phyloP scores from a whole-genome alignment of 2,113 vertebrate species.

The Cricetomys ansorgei region DNA sequence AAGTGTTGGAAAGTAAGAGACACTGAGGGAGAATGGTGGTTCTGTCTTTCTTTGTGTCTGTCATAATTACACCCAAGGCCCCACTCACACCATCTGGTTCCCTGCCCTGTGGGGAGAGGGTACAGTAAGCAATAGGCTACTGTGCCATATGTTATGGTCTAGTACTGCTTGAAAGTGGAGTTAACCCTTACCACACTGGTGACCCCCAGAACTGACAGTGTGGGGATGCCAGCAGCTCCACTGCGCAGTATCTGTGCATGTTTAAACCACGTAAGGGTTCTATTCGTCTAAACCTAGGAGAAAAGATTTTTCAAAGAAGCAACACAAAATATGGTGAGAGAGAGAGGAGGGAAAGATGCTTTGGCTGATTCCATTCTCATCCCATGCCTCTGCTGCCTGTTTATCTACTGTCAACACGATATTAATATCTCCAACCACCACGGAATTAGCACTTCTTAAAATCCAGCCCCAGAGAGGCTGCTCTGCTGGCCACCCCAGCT shows the following conservation, averaged over 20 bases:
- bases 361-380: conserved; percentile 59
- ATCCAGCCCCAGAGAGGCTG: conserved; percentile 82
- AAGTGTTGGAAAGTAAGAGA: conserved; percentile 24
- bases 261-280: conserved; percentile 1
- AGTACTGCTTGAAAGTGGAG: conserved; percentile 38
- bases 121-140: conserved; percentile 72
- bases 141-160: conserved; percentile 71
- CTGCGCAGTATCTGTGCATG: background rate
- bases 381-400: conserved; percentile 74
- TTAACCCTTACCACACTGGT: conserved; percentile 65
- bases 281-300: background rate
- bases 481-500: conserved; percentile 76
- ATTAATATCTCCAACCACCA: conserved; percentile 80
- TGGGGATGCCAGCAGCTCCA: background rate
- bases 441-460: conserved; percentile 82
- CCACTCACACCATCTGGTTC: conserved; percentile 73
- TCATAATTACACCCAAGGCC: conserved; percentile 69
- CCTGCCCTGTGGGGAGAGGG: conserved; percentile 75
- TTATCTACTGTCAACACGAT: conserved; percentile 77
- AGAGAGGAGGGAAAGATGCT: conserved; percentile 55
- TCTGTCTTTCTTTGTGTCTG: conserved; percentile 74
- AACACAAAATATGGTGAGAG: background rate
- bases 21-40: background rate
- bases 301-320: conserved; percentile 19
- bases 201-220: background rate